Base-by-base conservation (phyloP, 2,113 vertebrate species). In the Gobiocypris rarus region DNA sequence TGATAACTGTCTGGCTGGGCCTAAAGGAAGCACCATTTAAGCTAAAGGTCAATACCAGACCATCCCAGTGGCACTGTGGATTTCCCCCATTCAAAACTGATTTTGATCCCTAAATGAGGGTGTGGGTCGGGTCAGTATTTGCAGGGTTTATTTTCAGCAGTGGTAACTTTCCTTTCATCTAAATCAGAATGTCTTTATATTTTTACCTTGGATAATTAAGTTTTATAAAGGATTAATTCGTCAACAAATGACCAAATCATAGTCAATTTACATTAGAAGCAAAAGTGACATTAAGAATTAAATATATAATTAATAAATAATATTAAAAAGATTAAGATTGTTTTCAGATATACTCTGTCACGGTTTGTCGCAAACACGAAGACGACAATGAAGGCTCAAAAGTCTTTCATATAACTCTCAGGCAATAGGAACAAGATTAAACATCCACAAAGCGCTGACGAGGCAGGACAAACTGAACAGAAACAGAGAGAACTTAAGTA, bases 1-100 rank as follows among this genome's bases (percentile, higher is more conserved):
- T 92, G 90, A 91, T 88, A 86, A 91, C 88, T 91, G 88, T 87
- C 86, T 31, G 87, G 79, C 83, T 78, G 76, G 88, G 75, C 80
- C 73, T 11, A 73, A 70, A 38, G 61, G 50, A 54, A 43, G 69
- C 52, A 85, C 73, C 74, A 85, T 86, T 75, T 84, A 84, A 84
- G 54, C 3, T n/a, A 74, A 83, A 86, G 81, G 17, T 84, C 83
- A 63, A 82, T 91, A 90, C 90, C 80, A 71, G 84, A 78, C 78
- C 38, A 48, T 69, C 85, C 58, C 61, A 70, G 19, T 69, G 85
- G 84, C 19, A 50, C 85, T 48, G 48, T 90, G 87, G 75, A n/a
- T 84, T 92, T 92, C n/a, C 89, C 89, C 31, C 26, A 81, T 79
- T 41, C 48, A 58, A 77, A 59, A 24, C 13, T 1, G 7, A 59